These are phyloP conservation scores for Troides aeacus DNA, from an alignment of 2,888 invertebrate genomes.

Conservation along the genomic window DNA sequence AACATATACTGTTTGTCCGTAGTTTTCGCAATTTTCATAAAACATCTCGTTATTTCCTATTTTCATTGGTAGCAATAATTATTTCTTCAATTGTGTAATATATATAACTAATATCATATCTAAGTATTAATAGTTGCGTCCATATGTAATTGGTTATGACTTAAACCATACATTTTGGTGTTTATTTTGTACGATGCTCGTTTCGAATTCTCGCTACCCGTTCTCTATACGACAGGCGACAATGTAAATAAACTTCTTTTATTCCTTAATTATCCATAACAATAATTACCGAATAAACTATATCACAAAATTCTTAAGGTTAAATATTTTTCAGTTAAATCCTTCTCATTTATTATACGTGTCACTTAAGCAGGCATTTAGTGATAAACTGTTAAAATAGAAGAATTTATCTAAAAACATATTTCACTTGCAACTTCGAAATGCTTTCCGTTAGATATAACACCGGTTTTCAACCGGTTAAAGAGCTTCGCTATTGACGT, in stretches of 20 bases:
- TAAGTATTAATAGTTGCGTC: conserved; percentile 12
- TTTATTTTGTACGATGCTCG: conserved; percentile 11
- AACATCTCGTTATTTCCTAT: conserved; percentile 12
- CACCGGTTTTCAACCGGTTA: conserved; percentile 17
- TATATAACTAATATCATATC: conserved; percentile 1
- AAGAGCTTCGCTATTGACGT: conserved; percentile 26
- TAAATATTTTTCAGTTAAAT: conserved; percentile 11
- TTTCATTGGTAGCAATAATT: conserved; percentile 1
- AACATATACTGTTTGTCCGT: conserved; percentile 8
- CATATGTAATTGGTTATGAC: conserved; percentile 11
- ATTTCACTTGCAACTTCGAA: conserved; percentile 3
- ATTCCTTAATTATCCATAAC: conserved; percentile 4
- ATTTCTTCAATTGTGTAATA: neutral
- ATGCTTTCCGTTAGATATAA: conserved; percentile 9
- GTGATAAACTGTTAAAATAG: neutral
- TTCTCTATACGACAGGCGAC: conserved; percentile 6
- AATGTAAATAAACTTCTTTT: conserved; percentile 8
- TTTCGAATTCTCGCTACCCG: neutral
- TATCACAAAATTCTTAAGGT: conserved; percentile 18
- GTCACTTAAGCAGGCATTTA: neutral
- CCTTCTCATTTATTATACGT: conserved; percentile 2
- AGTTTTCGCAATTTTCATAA: conserved; percentile 21
- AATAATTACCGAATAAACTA: conserved; percentile 13
- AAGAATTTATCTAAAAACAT: conserved; percentile 15
- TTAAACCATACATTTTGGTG: neutral